Base-by-base conservation (phyloP, 2,888 invertebrate species). In the Acanthosepion pharaonis region DNA sequence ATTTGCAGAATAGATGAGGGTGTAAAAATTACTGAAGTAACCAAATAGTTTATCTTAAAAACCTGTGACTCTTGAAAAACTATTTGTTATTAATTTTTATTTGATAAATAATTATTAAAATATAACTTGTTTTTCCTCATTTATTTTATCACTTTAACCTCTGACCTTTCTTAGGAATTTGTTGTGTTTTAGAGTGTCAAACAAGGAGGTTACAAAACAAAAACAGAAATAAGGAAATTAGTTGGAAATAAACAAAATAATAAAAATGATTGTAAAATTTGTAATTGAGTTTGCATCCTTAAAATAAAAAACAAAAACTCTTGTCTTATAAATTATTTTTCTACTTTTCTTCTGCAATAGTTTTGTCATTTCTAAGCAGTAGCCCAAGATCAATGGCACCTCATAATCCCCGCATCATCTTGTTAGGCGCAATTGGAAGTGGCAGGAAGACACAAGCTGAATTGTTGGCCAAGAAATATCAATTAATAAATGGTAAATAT, bases 401-500 rank as follows among this genome's bases (percentile, higher is more conserved):
- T n/a, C 97, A 97, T 95, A 97, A 97, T 5, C 97, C 97, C 2
- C 96, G 97, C 51, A 96, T 97, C 51, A 96, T 97, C n/a, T 95
- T 97, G 28, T 95, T 97, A 92, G 97, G 97, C 18, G 96, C 97
- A 49, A 97, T 97, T 53, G 97, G 97, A 15, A 96, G 97, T 94
- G 97, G 97, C 11, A 97, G 97, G 95, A 97, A 96, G 23, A 97
- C 97, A 9, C 97, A 97, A 95, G 97, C 97, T 8, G 96, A 97
- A 8, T 96, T 97, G 53, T 95, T 97, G 93, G 97, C 97, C 91
- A 97, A 96, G 95, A 97, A 97, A 95, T 97, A 97, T 96, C 97
- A 97, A 95, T 96, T 97, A 95, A 97, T 97, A 55, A 97, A 97
- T 96, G 97, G 97, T 97, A 95, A 95, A 96, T 94, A 23, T 78